phyloP scores from a whole-genome alignment of 2,888 invertebrate genomes.

The Heliconius charithonia region DNA sequence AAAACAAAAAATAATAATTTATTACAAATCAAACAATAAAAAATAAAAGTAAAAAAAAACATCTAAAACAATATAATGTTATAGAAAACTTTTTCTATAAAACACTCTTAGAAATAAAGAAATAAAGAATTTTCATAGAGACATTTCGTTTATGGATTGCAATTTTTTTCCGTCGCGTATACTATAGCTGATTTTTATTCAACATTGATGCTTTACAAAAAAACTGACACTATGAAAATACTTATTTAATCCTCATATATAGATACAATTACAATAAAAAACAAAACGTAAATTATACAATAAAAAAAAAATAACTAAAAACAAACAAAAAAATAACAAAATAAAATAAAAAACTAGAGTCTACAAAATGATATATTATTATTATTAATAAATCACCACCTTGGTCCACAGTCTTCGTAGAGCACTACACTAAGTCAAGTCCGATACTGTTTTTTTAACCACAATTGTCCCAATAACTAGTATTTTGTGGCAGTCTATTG shows the following conservation, averaged over 20 bases:
- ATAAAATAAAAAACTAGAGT: slow-evolving; percentile 40
- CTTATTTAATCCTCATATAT: background rate
- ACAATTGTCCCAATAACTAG: slow-evolving; percentile 59
- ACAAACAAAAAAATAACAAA: slow-evolving; percentile 47
- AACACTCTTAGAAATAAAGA: background rate
- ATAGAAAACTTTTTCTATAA: background rate
- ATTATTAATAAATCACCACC: slow-evolving; percentile 56
- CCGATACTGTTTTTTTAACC: slow-evolving; percentile 52
- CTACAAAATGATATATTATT: slow-evolving; percentile 25
- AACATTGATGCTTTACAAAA: background rate
- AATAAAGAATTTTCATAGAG: background rate
- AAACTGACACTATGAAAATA: background rate
- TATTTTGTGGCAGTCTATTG: slow-evolving; percentile 65
- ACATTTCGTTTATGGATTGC: background rate
- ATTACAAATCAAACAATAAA: slow-evolving; percentile 30
- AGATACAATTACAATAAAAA: background rate
- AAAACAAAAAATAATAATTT: slow-evolving; percentile 11
- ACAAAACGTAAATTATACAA: slow-evolving; percentile 8
- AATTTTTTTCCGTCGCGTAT: background rate
- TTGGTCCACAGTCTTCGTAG: slow-evolving; percentile 61
- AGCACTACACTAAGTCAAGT: slow-evolving; percentile 62
- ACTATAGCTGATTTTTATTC: background rate
- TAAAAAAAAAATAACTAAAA: slow-evolving; percentile 36
- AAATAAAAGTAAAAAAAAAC: background rate
- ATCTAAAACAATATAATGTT: background rate